Conservation (phyloP, 1,140 invertebrate species). For the Halesus radiatus region DNA sequence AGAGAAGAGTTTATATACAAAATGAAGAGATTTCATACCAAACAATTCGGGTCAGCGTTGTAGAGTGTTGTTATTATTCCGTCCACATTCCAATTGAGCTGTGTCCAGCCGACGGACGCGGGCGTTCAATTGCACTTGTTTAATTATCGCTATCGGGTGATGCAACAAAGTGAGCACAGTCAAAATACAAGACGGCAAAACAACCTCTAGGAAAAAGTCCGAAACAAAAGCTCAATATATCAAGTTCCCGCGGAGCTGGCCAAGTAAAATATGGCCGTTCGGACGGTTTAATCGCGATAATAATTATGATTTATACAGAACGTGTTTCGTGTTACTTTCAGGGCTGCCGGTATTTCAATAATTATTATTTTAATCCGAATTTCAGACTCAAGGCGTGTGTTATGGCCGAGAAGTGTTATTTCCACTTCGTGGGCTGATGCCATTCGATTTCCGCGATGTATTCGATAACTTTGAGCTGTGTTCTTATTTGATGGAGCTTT, state of each 20-base stretch:
- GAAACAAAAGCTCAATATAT: constrained; percentile 55
- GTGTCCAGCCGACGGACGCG: constrained; percentile 13
- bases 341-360: neutral
- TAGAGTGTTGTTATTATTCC: neutral
- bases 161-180: constrained; percentile 1
- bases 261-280: constrained; percentile 54
- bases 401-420: too few species aligned
- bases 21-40: too few species aligned
- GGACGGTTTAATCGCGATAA: constrained; percentile 58
- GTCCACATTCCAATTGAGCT: constrained; percentile 30
- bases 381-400: too few species aligned
- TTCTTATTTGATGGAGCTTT: too few species aligned
- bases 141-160: constrained; percentile 34
- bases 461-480: too few species aligned
- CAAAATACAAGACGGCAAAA: constrained; percentile 33
- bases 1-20: too few species aligned
- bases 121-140: constrained; percentile 28
- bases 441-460: too few species aligned
- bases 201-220: constrained; percentile 16
- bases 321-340: constrained; percentile 34
- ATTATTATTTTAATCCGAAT: too few species aligned
- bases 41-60: too few species aligned
- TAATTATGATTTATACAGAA: constrained; percentile 58
- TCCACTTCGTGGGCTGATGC: too few species aligned
- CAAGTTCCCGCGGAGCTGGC: constrained; percentile 43